phyloP scores from a whole-genome alignment of 2,113 vertebrate species.

The Misgurnus mizolepis region DNA sequence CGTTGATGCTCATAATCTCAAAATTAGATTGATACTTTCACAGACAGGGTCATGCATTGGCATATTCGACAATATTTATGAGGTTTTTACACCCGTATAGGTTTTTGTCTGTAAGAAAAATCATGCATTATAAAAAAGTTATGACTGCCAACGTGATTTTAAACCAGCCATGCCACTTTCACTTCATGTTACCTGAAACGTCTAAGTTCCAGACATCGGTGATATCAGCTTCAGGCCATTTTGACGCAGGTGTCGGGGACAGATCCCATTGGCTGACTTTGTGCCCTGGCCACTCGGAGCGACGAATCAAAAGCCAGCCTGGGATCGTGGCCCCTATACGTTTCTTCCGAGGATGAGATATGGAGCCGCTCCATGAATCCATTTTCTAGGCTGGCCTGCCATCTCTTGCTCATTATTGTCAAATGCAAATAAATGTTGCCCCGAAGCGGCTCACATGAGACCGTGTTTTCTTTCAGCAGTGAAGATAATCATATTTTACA shows the following conservation, averaged over 20 bases:
- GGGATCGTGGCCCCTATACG: constrained; percentile 65
- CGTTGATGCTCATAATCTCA: no score
- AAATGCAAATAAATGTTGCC: constrained; percentile 27
- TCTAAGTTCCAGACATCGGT: constrained; percentile 39
- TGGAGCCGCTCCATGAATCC: constrained; percentile 6
- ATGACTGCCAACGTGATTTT: neutral
- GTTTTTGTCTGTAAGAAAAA: neutral
- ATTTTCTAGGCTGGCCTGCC: constrained; percentile 6
- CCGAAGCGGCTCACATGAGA: constrained; percentile 18
- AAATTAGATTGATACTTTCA: no score
- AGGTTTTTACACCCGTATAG: neutral
- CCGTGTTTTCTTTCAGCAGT: neutral
- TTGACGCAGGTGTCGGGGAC: constrained; percentile 58
- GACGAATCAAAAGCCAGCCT: constrained; percentile 66
- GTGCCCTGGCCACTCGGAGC: constrained; percentile 52
- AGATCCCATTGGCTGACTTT: constrained; percentile 66
- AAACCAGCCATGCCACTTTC: constrained; percentile 3
- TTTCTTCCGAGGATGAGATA: constrained; percentile 46
- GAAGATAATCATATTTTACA: constrained; percentile 18
- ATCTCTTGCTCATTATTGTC: constrained; percentile 30
- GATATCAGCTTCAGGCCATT: constrained; percentile 33
- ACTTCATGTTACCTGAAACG: constrained; percentile 20
- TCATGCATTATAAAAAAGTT: neutral
- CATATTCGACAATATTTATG: no score
- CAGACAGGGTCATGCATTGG: no score